Base-by-base conservation (phyloP, 2,113 vertebrate species). In the Smithornis capensis region DNA sequence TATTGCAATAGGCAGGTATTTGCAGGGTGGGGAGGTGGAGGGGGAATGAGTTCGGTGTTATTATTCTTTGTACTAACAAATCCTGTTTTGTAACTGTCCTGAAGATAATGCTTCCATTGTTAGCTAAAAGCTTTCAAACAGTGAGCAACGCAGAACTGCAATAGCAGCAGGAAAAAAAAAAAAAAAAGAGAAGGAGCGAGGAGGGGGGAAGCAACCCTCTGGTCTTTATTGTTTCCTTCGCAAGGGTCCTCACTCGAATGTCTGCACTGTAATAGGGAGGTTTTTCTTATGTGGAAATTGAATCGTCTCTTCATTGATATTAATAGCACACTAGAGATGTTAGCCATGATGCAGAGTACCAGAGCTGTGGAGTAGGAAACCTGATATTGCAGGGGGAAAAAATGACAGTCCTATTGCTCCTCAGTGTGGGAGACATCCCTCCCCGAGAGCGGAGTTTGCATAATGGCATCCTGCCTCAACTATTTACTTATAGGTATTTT, bases 291-390 rank as follows among this genome's bases (percentile, higher is more conserved):
- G 96, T 98, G 98, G 97, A 98, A 98, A 98, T 98, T 95, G 98
- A 98, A 98, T 98, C 96, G 97, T 97, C 98, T 97, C 97, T 97
- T 98, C 98, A 97, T 97, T 98, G 98, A 98, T 98, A 98, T 99
- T 98, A 98, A 98, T 98, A 99, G 98, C 97, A 94, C 97, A 97
- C 97, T 97, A 94, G 98, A 98, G 98, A 98, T 98, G 98, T 98
- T 98, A 97, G 97, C 96, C 95, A 92, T 87, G 97, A 97, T 96
- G 97, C 97, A 95, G 80, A 97, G 97, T 94, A 97, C 96, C 96
- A 94, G 97, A 95, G 92, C 97, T 96, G 94, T 94, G 91, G 97
- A 96, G 93, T 96, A 96, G 98, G 98, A 98, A 99, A 98, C 97
- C 92, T 95, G 98, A 98, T 98, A 97, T 95, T 94, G 94, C 93